phyloP scores from a whole-genome alignment of 2,113 vertebrate species.

The Raphicerus campestris region DNA sequence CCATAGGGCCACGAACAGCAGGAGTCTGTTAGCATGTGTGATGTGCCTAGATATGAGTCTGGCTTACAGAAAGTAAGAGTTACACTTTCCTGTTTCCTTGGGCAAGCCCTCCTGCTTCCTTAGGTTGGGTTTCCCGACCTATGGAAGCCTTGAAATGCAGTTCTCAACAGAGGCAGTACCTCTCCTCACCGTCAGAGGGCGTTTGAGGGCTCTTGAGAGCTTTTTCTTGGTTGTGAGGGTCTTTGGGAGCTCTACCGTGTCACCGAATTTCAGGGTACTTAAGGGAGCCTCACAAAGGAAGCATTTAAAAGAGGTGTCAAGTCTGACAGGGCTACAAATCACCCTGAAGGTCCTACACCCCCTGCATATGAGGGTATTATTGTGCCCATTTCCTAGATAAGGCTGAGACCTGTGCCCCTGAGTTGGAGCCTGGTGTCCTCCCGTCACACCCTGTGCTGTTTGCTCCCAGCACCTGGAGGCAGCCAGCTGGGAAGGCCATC shows the following conservation, averaged over 20 bases:
- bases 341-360: background rate
- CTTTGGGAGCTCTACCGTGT: background rate
- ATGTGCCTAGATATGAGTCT: background rate
- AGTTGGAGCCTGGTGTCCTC: background rate
- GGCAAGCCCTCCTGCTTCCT: background rate
- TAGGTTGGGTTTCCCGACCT: background rate
- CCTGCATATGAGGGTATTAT: background rate
- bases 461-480: background rate
- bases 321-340: background rate
- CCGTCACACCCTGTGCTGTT: background rate
- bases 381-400: background rate
- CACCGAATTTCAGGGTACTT: background rate
- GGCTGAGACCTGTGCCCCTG: background rate
- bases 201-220: background rate
- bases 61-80: background rate
- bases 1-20: background rate
- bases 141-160: background rate
- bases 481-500: background rate
- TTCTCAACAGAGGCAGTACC: background rate
- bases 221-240: background rate
- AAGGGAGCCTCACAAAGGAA: background rate
- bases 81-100: background rate
- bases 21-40: background rate
- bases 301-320: background rate
- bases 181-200: fast-evolving